These are phyloP conservation scores for Scaptomyza caliginosa DNA, from an alignment of 2,888 invertebrate species.

Conservation along the genomic window DNA sequence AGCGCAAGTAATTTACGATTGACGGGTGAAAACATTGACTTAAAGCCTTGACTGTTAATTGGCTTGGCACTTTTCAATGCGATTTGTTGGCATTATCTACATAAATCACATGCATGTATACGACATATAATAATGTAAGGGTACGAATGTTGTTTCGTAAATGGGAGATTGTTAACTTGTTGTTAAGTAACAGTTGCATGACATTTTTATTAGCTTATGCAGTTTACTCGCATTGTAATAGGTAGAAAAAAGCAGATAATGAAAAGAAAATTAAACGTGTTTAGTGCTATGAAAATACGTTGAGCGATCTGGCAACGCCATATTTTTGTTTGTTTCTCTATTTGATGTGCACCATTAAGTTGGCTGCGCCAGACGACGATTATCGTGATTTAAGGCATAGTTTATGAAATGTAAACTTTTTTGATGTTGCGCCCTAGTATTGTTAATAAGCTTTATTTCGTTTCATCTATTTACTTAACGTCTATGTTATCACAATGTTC, in stretches of 20 bases:
- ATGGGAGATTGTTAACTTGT: constrained; percentile 23
- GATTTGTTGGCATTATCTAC: constrained; percentile 36
- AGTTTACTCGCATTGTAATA: background rate
- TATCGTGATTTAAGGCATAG: background rate
- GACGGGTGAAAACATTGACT: constrained; percentile 36
- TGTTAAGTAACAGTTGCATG: constrained; percentile 24
- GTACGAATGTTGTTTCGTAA: constrained; percentile 14
- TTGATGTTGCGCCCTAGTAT: constrained; percentile 6
- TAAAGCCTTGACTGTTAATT: constrained; percentile 49
- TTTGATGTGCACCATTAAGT: background rate
- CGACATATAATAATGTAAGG: constrained; percentile 9
- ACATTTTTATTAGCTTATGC: constrained; percentile 13
- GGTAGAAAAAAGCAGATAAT: background rate
- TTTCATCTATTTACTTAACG: constrained; percentile 28
- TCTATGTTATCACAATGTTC: constrained; percentile 29
- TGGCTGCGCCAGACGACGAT: background rate
- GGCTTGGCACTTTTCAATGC: constrained; percentile 27
- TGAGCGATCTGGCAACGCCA: constrained; percentile 8
- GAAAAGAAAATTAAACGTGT: constrained; percentile 1
- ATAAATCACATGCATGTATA: constrained; percentile 29
- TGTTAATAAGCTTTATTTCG: background rate
- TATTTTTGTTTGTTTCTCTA: too few relatives aligned
- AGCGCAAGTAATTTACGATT: constrained; percentile 29
- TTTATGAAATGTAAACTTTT: constrained; percentile 2
- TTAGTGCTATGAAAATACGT: background rate